These are phyloP conservation scores for Polyommatus iphigenia DNA, from an alignment of 2,888 invertebrate species.

Conservation along the genomic window DNA sequence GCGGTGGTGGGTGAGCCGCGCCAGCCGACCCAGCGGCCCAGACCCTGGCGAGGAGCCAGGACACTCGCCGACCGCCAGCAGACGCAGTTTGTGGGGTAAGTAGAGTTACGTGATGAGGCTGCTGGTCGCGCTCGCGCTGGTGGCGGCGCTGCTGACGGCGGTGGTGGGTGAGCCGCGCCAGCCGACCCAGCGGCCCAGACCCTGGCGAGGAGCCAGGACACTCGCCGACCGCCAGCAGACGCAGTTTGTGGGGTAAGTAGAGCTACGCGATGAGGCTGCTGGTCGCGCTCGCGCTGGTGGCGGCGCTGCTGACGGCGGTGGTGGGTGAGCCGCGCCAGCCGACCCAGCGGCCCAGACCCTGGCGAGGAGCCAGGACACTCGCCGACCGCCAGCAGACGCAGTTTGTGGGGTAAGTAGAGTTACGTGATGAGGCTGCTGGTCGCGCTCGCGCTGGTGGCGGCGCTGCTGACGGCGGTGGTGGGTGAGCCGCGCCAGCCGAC, in stretches of 20 bases:
- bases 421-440: too few relatives aligned
- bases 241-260: constrained; percentile 67
- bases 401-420: constrained; percentile 63
- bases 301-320: constrained; percentile 45
- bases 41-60: constrained; percentile 64
- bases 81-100: constrained; percentile 69
- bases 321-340: constrained; percentile 54
- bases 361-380: constrained; percentile 64
- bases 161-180: constrained; percentile 53
- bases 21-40: constrained; percentile 53
- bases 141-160: constrained; percentile 46
- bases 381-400: constrained; percentile 63
- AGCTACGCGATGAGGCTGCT: too few relatives aligned
- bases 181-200: constrained; percentile 56
- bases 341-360: constrained; percentile 58
- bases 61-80: constrained; percentile 64
- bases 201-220: constrained; percentile 65
- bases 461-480: constrained; percentile 48
- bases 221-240: constrained; percentile 61
- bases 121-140: constrained; percentile 54
- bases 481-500: constrained; percentile 53
- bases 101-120: too few relatives aligned
- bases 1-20: constrained; percentile 53
- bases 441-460: constrained; percentile 48
- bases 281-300: constrained; percentile 51